These are phyloP conservation scores for Acrobasis suavella DNA, from an alignment of 2,888 invertebrate species.

Conservation along the genomic window DNA sequence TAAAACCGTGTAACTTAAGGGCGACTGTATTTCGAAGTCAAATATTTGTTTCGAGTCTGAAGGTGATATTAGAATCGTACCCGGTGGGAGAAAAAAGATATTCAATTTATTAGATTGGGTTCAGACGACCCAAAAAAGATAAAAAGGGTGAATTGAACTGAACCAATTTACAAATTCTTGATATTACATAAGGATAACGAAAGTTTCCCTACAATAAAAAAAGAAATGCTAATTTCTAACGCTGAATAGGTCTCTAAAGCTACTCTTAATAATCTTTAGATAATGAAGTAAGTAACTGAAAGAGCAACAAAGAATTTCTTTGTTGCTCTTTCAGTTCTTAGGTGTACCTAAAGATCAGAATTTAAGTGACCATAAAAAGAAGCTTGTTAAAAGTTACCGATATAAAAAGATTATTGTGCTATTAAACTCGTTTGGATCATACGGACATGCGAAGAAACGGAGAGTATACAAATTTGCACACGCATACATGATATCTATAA, in stretches of 20 bases:
- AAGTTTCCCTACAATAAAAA: neutral
- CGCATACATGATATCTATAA: constrained; percentile 23
- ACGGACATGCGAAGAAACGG: constrained; percentile 18
- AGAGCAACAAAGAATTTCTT: constrained; percentile 39
- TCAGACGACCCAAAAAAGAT: neutral
- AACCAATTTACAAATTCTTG: neutral
- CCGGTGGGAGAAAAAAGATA: constrained; percentile 5
- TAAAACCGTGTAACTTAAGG: constrained; percentile 4
- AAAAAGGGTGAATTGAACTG: neutral
- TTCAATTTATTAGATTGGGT: constrained; percentile 11
- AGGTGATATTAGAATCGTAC: constrained; percentile 16
- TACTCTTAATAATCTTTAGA: neutral
- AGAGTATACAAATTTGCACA: constrained; percentile 11
- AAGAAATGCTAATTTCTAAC: too few relatives aligned
- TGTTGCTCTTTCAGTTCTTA: too few relatives aligned
- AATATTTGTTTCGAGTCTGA: constrained; percentile 20
- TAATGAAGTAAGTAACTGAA: constrained; percentile 6
- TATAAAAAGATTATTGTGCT: constrained; percentile 41
- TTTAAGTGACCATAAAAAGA: constrained; percentile 40
- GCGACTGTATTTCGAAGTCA: constrained; percentile 10
- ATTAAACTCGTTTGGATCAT: constrained; percentile 29
- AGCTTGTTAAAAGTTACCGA: constrained; percentile 36
- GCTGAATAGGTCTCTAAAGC: neutral
- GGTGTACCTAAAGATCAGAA: constrained; percentile 31
- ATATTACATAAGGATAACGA: neutral